Base-by-base conservation (phyloP, 2,113 vertebrate genomes). In the Hippolais icterina region DNA sequence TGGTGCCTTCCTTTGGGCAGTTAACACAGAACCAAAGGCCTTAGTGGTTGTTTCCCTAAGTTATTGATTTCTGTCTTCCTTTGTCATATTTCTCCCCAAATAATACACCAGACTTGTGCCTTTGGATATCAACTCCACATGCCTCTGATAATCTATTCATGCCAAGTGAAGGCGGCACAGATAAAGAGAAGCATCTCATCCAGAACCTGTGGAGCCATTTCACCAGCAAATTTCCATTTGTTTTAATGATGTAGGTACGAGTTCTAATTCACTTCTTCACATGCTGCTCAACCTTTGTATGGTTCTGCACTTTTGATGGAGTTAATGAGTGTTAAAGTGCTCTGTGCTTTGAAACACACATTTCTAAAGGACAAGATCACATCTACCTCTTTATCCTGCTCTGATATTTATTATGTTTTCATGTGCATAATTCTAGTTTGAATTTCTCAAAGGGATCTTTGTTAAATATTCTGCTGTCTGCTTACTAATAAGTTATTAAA, bases 381-480 rank as follows among this genome's bases (percentile, higher is more conserved):
- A 25, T 66, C 37, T 59, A 20, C 44, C 9, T 17, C 75, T 84
- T 78, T 74, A 47, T 64, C 20, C 11, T 52, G 27, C 56, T 90
- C 56, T 71, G 56, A 44, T 74, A n/a, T 39, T 88, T 80, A 31
- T 46, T 80, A 74, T 24, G 6, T 44, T 89, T 72, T 27, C 1
- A 0, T 3, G 16, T 35, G 33, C 63, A 44, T 35, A 44, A 15
- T 66, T 69, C 54, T 63, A 63, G 41, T 57, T 70, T n/a, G 22
- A 72, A 44, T 89, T 94, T 92, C 47, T 81, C 68, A 77, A 88
- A 80, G 46, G 25, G 17, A 50, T 77, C 75, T 86, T 93, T 90
- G 59, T 80, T 77, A 86, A 90, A 50, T 86, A 83, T 42, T 83
- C 23, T 4, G 4, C 44, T 54, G 13, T 89, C 76, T 46, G 15